These are phyloP conservation scores for Tanytarsus gracilentus DNA, from an alignment of 2,888 invertebrate species.

Conservation along the genomic window DNA sequence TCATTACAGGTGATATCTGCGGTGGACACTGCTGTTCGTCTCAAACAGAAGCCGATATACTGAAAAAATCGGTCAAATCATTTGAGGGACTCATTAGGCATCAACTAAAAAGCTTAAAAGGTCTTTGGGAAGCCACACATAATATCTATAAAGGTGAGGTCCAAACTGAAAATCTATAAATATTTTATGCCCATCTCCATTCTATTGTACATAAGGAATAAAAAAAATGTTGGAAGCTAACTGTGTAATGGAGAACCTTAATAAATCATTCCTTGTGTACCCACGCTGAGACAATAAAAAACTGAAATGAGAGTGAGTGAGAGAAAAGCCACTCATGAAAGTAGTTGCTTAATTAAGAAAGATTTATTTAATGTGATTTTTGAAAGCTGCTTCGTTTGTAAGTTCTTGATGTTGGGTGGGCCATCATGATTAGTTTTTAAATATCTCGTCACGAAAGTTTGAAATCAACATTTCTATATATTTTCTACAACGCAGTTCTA, in stretches of 20 bases:
- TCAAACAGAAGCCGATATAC: slow-evolving; percentile 40
- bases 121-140: slow-evolving; percentile 63
- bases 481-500: too few species aligned
- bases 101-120: slow-evolving; percentile 64
- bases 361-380: slow-evolving; percentile 16
- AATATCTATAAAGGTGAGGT: slow-evolving; percentile 64
- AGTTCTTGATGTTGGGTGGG: slow-evolving; percentile 7
- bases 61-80: slow-evolving; percentile 41
- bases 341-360: slow-evolving; percentile 27
- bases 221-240: too few species aligned
- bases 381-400: not conserved
- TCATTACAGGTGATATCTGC: slow-evolving; percentile 40
- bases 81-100: slow-evolving; percentile 61
- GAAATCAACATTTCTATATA: too few species aligned
- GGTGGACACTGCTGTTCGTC: slow-evolving; percentile 42
- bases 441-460: too few species aligned
- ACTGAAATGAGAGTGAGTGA: not conserved
- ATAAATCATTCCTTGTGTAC: slow-evolving; percentile 23
- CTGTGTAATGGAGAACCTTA: slow-evolving; percentile 1
- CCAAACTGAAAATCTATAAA: too few species aligned
- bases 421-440: too few species aligned
- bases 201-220: too few species aligned
- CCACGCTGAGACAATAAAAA: not conserved
- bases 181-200: too few species aligned
- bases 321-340: not conserved